Conservation (phyloP, 2,113 vertebrate species). For the Mesembrinibis cayennensis region DNA sequence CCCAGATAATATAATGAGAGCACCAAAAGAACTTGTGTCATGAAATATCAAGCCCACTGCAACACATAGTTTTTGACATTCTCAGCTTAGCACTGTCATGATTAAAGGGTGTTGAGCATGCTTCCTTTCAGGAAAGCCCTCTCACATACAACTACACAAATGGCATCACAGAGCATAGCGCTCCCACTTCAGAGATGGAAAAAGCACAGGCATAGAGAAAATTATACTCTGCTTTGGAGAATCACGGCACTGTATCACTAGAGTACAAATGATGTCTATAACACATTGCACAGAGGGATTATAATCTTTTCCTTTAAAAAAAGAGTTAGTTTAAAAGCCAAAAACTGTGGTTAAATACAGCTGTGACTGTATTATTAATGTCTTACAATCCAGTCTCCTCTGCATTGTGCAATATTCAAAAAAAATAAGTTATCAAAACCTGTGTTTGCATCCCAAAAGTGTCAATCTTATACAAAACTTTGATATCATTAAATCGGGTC, state of each 20-base stretch:
- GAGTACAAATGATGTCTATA: neutral
- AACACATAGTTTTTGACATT: neutral
- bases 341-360: neutral
- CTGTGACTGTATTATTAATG: neutral
- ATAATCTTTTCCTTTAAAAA: neutral
- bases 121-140: neutral
- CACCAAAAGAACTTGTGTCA: neutral
- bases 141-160: neutral
- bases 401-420: neutral
- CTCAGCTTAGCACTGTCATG: neutral
- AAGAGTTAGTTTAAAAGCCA: neutral
- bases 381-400: neutral
- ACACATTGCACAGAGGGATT: neutral
- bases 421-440: neutral
- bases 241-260: neutral
- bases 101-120: neutral
- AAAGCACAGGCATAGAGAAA: neutral
- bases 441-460: neutral
- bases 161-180: neutral
- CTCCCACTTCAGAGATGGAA: neutral
- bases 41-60: neutral
- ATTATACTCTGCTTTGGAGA: neutral
- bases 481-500: neutral
- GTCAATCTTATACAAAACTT: neutral
- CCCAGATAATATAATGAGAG: neutral